Base-by-base conservation (phyloP, 64 coral and sea anemone genomes). In the Platygyra sinensis region DNA sequence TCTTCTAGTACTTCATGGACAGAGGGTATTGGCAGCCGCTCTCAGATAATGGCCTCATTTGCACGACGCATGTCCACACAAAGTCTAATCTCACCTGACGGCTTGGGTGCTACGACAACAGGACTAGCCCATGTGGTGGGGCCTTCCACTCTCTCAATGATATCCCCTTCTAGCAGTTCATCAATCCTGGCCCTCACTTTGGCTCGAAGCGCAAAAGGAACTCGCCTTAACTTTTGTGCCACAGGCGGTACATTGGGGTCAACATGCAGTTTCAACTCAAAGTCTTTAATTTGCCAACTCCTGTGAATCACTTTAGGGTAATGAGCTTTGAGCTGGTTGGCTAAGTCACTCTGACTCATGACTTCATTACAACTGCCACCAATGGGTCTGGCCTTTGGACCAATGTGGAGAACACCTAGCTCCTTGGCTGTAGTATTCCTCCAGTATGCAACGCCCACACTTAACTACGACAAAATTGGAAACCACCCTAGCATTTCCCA, bases 91-190 rank as follows among this genome's bases (percentile, higher is more conserved):
- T 76, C 74, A 9, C 74, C 36, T 9, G 74, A 76, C 7, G 74
- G 74, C 74, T 76, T 78, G 39, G 76, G 76, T 54, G 76, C 50
- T 52, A 78, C 76, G 46, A 78, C 76, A 54, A 78, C 76, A 10
- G 49, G 42, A 78, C 76, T 52, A 14, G 39, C 76, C 75, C 76
- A 78, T 20, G 76, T 78, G 49, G 76, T 78, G 42, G 76, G n/a
- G n/a, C n/a, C n/a, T n/a, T n/a, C n/a, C n/a, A n/a, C n/a, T n/a
- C n/a, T n/a, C n/a, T n/a, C n/a, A n/a, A 49, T 20, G 8, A 78
- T 38, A 78, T n/a, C n/a, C n/a, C n/a, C n/a, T n/a, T n/a, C n/a
- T n/a, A n/a, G n/a, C n/a, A n/a, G n/a, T n/a, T n/a, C n/a, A n/a
- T n/a, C n/a, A n/a, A n/a, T n/a, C n/a, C n/a, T n/a, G n/a, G n/a